Evolutionary conservation across 1,140 invertebrate species (phyloP), one percentile per base, ranked within the genome.

Genomic region (Lordiphosa mommai): DNA sequence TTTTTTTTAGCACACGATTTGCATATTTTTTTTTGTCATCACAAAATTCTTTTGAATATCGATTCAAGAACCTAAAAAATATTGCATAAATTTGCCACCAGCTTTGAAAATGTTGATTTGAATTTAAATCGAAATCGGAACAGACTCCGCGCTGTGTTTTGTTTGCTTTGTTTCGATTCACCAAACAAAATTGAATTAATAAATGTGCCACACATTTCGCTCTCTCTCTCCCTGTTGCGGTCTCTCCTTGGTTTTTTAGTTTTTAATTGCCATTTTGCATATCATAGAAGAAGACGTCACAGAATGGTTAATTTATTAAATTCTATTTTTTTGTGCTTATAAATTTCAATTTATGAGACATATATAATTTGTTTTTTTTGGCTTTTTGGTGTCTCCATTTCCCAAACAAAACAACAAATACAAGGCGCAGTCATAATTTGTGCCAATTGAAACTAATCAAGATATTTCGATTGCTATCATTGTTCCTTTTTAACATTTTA

Each of bases 31-130:
- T 53, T 48, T 37, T 51, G 56, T 41, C 46, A 7, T 41, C 27
- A 16, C 38, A 13, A 53, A 48, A 34, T 38, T 14, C 17, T 16
- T 38, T 40, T 34, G 34, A 23, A 53, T 38, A 20, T 32, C 12
- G 23, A 27, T 27, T 27, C 32, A 27, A 30, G 40, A 68, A 47
- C 38, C 52, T 49, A 20, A 67, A 47, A 59, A 63, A 59, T 61
- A 38, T 41, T 53, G 65, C 64, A 69, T 68, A 68, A 68, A 68
- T 68, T 68, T 68, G 40, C 47, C 30, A 34, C 64, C 55, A 59
- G 53, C 64, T 66, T 66, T 66, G 61, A 27, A 58, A 55, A 66
- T 58, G 63, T 67, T 67, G 61, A 67, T 67, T 67, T 67, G 63
- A 67, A 67, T 67, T 67, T 58, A 57, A 69, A 68, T 60, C 48